These are phyloP conservation scores for Chrysoperla carnea DNA, from an alignment of 1,140 invertebrate genomes.

Conservation along the genomic window DNA sequence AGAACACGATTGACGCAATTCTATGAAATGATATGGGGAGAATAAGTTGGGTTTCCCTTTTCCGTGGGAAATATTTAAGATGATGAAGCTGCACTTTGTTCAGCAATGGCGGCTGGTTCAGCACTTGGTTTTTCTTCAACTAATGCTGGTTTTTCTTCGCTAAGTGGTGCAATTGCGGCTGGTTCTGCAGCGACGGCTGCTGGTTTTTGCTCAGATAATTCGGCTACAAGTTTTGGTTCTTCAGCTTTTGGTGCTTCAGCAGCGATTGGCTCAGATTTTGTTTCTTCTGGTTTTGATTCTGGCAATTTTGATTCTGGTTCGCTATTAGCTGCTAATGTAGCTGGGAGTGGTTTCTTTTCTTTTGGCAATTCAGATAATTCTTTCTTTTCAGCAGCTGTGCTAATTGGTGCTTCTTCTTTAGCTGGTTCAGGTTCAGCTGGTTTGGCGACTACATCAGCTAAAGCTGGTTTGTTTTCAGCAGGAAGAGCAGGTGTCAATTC, in stretches of 20 bases:
- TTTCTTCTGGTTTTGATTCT: slow-evolving; percentile 4
- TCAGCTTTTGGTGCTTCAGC: slow-evolving; percentile 1
- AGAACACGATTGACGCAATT: no score
- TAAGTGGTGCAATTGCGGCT: not conserved
- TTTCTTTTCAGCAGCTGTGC: slow-evolving; percentile 2
- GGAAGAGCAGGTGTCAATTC: not conserved
- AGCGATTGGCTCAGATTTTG: not conserved
- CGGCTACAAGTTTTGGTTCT: slow-evolving; percentile 4
- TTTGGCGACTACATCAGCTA: not conserved
- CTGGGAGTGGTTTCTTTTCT: not conserved
- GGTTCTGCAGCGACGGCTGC: slow-evolving; percentile 3
- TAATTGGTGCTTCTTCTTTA: slow-evolving; percentile 1
- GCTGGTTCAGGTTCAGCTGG: slow-evolving; percentile 5
- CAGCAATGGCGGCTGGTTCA: slow-evolving; percentile 3
- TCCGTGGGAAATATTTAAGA: no score
- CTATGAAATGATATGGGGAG: no score
- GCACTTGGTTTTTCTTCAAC: slow-evolving; percentile 4
- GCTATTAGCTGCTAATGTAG: not conserved
- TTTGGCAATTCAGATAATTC: not conserved
- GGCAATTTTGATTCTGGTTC: slow-evolving; percentile 2
- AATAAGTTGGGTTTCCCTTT: no score
- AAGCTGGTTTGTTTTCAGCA: slow-evolving; percentile 1
- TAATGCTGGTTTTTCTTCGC: slow-evolving; percentile 1
- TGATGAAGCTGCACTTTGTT: slow-evolving; percentile 3
- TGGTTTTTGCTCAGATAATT: slow-evolving; percentile 5